phyloP scores from a whole-genome alignment of 2,113 vertebrate genomes.

The Mohoua ochrocephala region DNA sequence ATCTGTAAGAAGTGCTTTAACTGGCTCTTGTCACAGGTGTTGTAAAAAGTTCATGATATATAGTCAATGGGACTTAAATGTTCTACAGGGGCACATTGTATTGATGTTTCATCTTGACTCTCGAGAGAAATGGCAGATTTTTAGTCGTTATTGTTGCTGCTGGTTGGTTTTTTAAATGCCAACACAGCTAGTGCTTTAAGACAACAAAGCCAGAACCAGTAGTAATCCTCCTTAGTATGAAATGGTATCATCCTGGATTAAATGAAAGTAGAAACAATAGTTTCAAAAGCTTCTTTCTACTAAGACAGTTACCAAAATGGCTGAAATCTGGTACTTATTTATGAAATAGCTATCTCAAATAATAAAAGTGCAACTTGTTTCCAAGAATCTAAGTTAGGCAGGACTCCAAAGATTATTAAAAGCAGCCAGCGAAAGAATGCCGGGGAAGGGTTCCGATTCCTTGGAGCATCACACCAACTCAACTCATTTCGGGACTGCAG shows the following conservation, averaged over 20 bases:
- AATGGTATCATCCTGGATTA: background rate
- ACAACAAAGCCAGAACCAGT: background rate
- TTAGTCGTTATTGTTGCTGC: background rate
- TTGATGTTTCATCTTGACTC: background rate
- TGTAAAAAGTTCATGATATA: background rate
- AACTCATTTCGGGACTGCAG: accelerated
- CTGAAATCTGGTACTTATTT: background rate
- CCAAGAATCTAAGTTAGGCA: background rate
- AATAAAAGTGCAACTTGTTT: background rate
- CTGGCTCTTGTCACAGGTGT: background rate
- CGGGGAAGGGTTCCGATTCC: background rate
- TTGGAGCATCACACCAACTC: background rate
- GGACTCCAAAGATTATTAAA: background rate
- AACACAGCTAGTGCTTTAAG: background rate
- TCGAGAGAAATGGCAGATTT: background rate
- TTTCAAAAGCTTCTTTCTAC: background rate
- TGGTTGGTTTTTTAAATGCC: background rate
- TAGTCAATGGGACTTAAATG: background rate
- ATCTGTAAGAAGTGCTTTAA: background rate
- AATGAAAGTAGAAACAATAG: background rate
- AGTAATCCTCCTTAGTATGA: background rate
- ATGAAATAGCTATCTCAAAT: background rate
- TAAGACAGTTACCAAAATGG: background rate
- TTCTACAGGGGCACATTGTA: background rate
- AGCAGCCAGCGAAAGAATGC: background rate